Base-by-base conservation (phyloP, 92 coral and sea anemone genomes). In the Desmophyllum pertusum region DNA sequence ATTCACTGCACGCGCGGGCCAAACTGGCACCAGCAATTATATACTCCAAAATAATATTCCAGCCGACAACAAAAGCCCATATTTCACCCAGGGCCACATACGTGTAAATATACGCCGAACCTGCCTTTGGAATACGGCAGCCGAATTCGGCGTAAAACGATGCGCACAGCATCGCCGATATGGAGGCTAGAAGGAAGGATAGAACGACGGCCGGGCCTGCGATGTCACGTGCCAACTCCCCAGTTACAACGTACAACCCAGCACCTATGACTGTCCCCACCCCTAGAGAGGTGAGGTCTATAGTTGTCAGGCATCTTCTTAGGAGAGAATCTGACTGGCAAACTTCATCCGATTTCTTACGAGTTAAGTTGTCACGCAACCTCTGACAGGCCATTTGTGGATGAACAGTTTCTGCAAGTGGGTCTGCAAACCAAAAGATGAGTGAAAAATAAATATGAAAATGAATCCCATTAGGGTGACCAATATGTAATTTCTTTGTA, bases 131-230 rank as follows among this genome's bases (percentile, higher is more conserved):
- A 65, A 95, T 84, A 41, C 98, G 93, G 37, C 91, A 86, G 39
- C 91, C 93, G 55, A 91, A 89, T 52, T 95, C 98, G 29, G 97
- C 97, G 55, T 95, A 95, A 64, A 90, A 95, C 19, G 89, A 69
- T 0, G 93, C 98, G 15, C 95, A 89, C 14, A 93, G 83, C 23
- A 93, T 53, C 13, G 96, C 87, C 7, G 98, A 89, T 8, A 93
- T 4, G 4, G 89, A 84, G 1, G 97, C 98, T 36, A 95, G 40
- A 10, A 89, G 71, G 76, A 93, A 95, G 1, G 98, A 91, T 6
- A 95, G 63, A 35, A 95, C 87, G 23, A 91, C 91, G 18, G 92
- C 92, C 15, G 98, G 98, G 45, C 97, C 98, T 4, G 98, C 97
- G 25, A 81, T 55, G 31, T 88, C 89, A 17, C 94, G 89, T 15